Conservation (phyloP, 2,797 vertebrate genomes). For the Lophius americanus region DNA sequence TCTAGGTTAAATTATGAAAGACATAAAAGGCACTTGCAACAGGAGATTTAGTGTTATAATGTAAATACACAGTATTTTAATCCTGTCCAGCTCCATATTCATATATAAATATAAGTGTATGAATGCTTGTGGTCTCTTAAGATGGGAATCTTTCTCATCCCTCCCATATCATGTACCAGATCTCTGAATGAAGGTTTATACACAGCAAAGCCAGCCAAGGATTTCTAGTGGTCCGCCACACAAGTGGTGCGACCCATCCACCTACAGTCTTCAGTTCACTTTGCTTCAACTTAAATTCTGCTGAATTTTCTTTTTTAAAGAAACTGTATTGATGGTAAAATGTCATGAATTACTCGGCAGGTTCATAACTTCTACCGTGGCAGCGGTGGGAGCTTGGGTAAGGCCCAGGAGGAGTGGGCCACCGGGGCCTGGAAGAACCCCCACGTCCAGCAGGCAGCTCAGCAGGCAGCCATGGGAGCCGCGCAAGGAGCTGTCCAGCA, state of each 20-base stretch:
- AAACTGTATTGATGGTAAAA: background rate
- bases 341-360: slow-evolving; percentile 61
- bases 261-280: background rate
- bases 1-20: no score
- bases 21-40: no score
- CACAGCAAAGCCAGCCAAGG: no score
- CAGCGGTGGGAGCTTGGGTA: slow-evolving; percentile 94
- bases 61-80: background rate
- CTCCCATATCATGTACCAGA: no score
- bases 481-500: slow-evolving; percentile 89
- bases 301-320: background rate
- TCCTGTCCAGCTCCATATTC: background rate
- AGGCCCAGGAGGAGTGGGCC: slow-evolving; percentile 98
- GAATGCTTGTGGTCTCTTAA: background rate
- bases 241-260: background rate
- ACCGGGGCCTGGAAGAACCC: slow-evolving; percentile 98
- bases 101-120: background rate
- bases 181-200: background rate
- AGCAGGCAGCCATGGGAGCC: slow-evolving; percentile 92
- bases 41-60: background rate
- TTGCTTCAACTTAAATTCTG: background rate
- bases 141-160: no score
- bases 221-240: no score
- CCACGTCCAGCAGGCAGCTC: slow-evolving; percentile 93
- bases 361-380: slow-evolving; percentile 98